Percentiles rank a stretch among this genome's conserved stretches.
phyloP scores from a whole-genome alignment of 2,113 vertebrate genomes.

The Hipposideros armiger region DNA sequence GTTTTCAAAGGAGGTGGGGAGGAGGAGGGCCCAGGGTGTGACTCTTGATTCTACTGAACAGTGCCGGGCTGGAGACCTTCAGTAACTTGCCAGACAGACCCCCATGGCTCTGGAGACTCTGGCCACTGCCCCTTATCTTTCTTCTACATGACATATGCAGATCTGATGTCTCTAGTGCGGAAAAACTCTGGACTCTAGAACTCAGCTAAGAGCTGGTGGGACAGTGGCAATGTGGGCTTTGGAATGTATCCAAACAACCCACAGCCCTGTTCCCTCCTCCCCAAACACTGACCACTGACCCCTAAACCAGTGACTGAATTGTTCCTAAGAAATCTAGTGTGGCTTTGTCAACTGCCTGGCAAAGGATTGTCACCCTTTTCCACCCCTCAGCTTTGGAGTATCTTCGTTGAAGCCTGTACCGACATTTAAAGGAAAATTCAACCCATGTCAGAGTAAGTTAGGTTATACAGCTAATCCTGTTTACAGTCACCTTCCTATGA shows the following conservation, averaged over 20 bases:
- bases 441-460: not conserved
- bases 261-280: not conserved
- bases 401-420: not conserved
- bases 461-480: not conserved
- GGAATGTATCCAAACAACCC: conserved; percentile 33
- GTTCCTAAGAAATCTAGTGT: not conserved
- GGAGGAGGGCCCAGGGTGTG: not conserved
- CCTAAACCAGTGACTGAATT: not conserved
- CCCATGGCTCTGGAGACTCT: conserved; percentile 37
- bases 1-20: not conserved
- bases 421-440: not conserved
- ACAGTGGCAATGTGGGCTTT: conserved; percentile 52
- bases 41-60: not conserved
- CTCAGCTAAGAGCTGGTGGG: not conserved
- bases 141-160: not conserved
- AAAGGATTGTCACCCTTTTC: not conserved
- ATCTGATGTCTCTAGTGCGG: not conserved
- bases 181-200: conserved; percentile 53
- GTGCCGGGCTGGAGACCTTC: not conserved
- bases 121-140: not conserved
- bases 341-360: not conserved
- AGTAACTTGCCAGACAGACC: conserved; percentile 45
- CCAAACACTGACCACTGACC: conserved; percentile 6
- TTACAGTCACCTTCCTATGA: conserved; percentile 66
- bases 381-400: not conserved